phyloP scores from a whole-genome alignment of 92 coral and sea anemone genomes.

The Zoanthus sociatus region DNA sequence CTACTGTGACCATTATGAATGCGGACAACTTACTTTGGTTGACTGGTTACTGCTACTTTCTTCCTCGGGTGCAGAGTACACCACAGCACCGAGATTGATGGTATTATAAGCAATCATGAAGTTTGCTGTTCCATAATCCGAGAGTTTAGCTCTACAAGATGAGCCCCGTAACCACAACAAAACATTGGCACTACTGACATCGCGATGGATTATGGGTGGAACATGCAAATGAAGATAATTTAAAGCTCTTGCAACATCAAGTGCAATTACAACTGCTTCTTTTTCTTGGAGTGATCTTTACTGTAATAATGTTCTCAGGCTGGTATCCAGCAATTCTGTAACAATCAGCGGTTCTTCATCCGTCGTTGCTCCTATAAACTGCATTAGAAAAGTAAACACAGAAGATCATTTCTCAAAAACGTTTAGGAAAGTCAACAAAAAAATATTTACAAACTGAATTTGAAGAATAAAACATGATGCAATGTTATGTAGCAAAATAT shows the following conservation, averaged over 20 bases:
- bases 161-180: conserved; percentile 88
- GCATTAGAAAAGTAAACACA: conserved; percentile 40
- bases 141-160: conserved; percentile 50
- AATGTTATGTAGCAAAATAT: too few species aligned
- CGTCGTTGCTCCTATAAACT: conserved; percentile 42
- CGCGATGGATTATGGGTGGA: conserved; percentile 97
- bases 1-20: neutral
- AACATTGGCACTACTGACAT: neutral
- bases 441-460: too few species aligned
- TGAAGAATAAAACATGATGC: too few species aligned
- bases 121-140: conserved; percentile 82
- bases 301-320: conserved; percentile 76
- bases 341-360: conserved; percentile 10
- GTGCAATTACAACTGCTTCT: conserved; percentile 72
- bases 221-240: conserved; percentile 8
- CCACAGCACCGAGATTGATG: conserved; percentile 81
- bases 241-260: conserved; percentile 14
- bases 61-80: conserved; percentile 71
- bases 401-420: conserved; percentile 87
- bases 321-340: conserved; percentile 88
- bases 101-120: conserved; percentile 92
- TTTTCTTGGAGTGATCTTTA: conserved; percentile 66
- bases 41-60: conserved; percentile 60
- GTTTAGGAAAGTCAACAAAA: too few species aligned
- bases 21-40: conserved; percentile 69